Base-by-base conservation (phyloP, 2,113 vertebrate genomes). In the Hypomesus transpacificus region DNA sequence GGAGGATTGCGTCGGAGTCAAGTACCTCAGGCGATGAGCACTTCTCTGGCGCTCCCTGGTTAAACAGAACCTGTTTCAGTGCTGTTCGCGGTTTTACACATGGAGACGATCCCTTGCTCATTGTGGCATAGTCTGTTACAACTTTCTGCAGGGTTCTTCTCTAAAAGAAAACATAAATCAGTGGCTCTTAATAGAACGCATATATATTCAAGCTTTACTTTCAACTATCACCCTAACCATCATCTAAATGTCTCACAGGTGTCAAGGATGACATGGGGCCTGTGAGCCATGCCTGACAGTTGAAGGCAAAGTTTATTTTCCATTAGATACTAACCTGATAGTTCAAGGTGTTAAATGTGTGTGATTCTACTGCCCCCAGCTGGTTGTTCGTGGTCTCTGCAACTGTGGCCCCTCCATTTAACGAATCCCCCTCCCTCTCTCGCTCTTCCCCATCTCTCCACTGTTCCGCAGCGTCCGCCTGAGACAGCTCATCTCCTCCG, bases 31-130 rank as follows among this genome's bases (percentile, higher is more conserved):
- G 69, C 0, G 58, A 21, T 0, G 54, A 16, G 69, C 65, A 81
- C 75, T 89, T 93, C 51, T 93, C 92, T 65, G 85, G 75, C 70
- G 26, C 70, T 79, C 76, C 85, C 77, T 91, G 89, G 65, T 53
- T 89, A 78, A 92, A 88, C 57, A 91, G 77, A 26, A 75, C 84
- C 70, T 91, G 88, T 74, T 71, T 90, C 39, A 91, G 84, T 5
- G 87, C 71, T 1, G 77, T 77, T 79, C 89, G 83, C 70, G 86
- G 60, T 84, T 86, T 92, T 71, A 54, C 24, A 54, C n/a, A 79
- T 21, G 31, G 66, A 68, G 87, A 83, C 1, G 78, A 17, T 71
- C 71, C 86, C 62, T 89, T 92, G 54, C 65, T 84, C 65, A 87
- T 4, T 0, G 89, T 90, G n/a, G 81, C 50, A 75, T 89, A 89